Base-by-base conservation (phyloP, 2,797 vertebrate species). In the Lepus oiostolus region DNA sequence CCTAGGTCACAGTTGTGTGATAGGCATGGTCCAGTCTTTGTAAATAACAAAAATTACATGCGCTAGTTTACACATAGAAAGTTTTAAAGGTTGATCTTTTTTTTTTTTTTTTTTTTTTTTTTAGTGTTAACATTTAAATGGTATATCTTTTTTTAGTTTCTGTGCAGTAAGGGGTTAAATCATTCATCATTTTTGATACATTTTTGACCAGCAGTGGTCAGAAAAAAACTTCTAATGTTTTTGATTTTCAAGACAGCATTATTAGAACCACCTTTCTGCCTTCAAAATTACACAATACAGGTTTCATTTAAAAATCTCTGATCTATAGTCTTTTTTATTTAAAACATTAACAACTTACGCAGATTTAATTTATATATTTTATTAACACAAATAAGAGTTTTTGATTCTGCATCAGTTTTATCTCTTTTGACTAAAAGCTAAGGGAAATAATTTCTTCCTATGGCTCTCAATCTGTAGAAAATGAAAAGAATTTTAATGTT, bases 1-100 rank as follows among this genome's bases (percentile, higher is more conserved):
- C 85, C 28, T 96, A 88, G 68, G 90, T 97, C 98, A 97, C 95
- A 95, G 87, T 98, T 93, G 90, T 96, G 85, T 96, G 91, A 96
- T 97, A 80, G 94, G 88, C 90, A 63, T 90, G 74, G 97, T 86
- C 10, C 35, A 79, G 5, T 72, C 32, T 96, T 95, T 52, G 71
- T 86, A 95, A 97, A 94, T 96, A 91, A 88, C 85, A 79, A 60
- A 90, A 90, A 86, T 92, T 47, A 54, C n/a, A 0, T 47, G 89
- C 3, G 35, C 4, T 72, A 54, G 52, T 86, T 95, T 81, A 85
- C 87, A 76, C 86, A 65, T 32, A 71, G 17, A 35, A 88, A 92
- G 38, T 88, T 97, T 88, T 74, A 42, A 85, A 24, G 50, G 7
- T 38, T 82, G 26, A 11, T 52, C 4, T 21, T 0, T 52, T n/a